Evolutionary conservation across 2,888 invertebrate genomes (phyloP), one percentile per base, ranked within the genome.

Genomic region (Tridacna crocea): DNA sequence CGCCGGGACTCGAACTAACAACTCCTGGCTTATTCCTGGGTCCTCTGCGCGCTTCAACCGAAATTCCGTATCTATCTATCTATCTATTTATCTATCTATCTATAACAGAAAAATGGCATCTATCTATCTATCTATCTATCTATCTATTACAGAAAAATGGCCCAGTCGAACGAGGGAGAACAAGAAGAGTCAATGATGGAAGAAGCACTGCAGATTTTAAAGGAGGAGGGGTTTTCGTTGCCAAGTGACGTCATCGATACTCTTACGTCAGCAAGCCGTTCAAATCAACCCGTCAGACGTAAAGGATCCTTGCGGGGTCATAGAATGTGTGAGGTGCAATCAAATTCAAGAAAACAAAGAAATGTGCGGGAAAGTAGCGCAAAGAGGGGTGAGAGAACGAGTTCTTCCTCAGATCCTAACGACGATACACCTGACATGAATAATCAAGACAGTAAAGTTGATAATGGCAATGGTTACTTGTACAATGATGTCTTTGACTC

Each of bases 221-320:
- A 79, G 58, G 77, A 83, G 68, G 86, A 86, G 63, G 86, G 86
- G 46, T 86, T 86, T 61, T 72, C 65, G 19, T 61, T 86, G 15
- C 86, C 86, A 0, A 79, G 61, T 60, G 86, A 86, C 68, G 86
- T 86, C 26, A 78, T 80, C 15, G 83, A 83, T 58, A 84, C 83
- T 13, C 65, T 86, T 19, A 47, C 75, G n/a, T 75, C 78, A 3
- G 80, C 75, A 3, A 68, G 84, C 24, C 84, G 84, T 27, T 66
- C 77, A 12, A 79, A 78, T 46, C 77, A 74, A 17, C 65, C 66
- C 17, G 55, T 72, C 6, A 47, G 84, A 60, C 36, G 75, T 24
- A 65, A 68, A 26, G 80, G 80, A 1, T 78, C 84, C 4, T 55
- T 84, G 19, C 27, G 84, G 22, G 80, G 80, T 27, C 84, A 84